Evolutionary conservation across 2,113 vertebrate genomes (phyloP), one percentile per base, ranked within the genome.

Genomic region (Bufo gargarizans): DNA sequence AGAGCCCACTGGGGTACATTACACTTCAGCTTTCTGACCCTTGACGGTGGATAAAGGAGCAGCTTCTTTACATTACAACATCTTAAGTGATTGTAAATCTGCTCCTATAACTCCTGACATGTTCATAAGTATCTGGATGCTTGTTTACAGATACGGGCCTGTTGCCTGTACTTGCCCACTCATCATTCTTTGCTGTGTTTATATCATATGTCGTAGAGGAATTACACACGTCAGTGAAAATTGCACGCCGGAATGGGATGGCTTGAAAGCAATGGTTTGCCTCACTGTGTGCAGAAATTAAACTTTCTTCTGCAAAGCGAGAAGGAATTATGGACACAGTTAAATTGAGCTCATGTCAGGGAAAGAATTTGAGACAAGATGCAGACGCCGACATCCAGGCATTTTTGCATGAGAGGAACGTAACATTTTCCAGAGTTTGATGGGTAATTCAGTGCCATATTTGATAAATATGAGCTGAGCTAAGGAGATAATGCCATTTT

Each of bases 321-420:
- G 86, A 88, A 65, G 86, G 86, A 88, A 76, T 88, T 88, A 88
- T 88, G 86, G 86, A 83, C 79, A 61, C 79, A 83, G 80, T 76
- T 88, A 88, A 83, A 83, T 83, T 77, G 86, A 76, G 86, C 78
- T 76, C 45, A 81, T 88, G 86, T 88, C 86, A 88, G 55, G 86
- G 86, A 88, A 88, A 76, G 86, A 88, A 88, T 88, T 88, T 77
- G 45, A 88, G 86, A 88, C 86, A 53, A 88, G 80, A 83, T 83
- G 86, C 86, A 88, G 86, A 88, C 82, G 50, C 86, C 45, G 79
- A 65, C 86, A 71, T 80, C 33, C 86, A 87, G 86, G 86, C 86
- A 88, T 88, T 88, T 87, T 83, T 88, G 67, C 79, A 63, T 83
- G 86, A 88, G 78, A 83, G 86, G 33, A 63, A 63, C 55, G 79